Base-by-base conservation (phyloP, 2,797 vertebrate species). In the Phylloscopus collybita region DNA sequence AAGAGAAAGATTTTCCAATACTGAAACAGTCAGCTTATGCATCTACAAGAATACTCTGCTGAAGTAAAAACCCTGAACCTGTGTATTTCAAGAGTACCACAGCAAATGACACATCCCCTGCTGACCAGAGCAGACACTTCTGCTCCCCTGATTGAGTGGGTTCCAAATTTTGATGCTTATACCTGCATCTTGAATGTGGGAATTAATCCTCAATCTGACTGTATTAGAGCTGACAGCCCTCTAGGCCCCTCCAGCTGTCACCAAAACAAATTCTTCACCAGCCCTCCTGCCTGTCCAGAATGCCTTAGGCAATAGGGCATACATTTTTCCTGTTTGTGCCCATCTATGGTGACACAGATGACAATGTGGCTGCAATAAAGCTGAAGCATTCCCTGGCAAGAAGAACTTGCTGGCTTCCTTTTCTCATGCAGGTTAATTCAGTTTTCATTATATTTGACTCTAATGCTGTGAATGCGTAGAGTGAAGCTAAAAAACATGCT, bases 191-290 rank as follows among this genome's bases (percentile, higher is more conserved):
- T 91, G 44, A 85, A 67, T 27, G 76, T 76, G 82, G 90, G 76
- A 96, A 79, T 91, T 91, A 95, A 95, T 88, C 82, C 73, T 72
- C 76, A 42, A 21, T 34, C 40, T 91, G 95, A 94, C 34, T 93
- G 5, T 84, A 94, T 95, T 60, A 84, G 70, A 95, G 32, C 66
- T 88, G 93, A 97, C 95, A 95, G 93, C 87, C 50, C 90, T 90
- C 80, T 85, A 83, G 87, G 70, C 60, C 47, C 42, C 66, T 90
- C 82, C 92, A 97, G 93, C 92, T 97, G 95, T 94, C 93, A 93
- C 76, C 80, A 84, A 90, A 94, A 92, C 76, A 91, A 80, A 94
- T 84, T 70, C 56, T 76, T 56, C 61, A 64, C 70, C 19, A 72
- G 80, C 40, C 17, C 56, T 91, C 73, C 83, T 5, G 5, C 49